Evolutionary conservation across 2,888 invertebrate genomes (phyloP), one percentile per base, ranked within the genome.

Genomic region (Caenorhabditis sp.): DNA sequence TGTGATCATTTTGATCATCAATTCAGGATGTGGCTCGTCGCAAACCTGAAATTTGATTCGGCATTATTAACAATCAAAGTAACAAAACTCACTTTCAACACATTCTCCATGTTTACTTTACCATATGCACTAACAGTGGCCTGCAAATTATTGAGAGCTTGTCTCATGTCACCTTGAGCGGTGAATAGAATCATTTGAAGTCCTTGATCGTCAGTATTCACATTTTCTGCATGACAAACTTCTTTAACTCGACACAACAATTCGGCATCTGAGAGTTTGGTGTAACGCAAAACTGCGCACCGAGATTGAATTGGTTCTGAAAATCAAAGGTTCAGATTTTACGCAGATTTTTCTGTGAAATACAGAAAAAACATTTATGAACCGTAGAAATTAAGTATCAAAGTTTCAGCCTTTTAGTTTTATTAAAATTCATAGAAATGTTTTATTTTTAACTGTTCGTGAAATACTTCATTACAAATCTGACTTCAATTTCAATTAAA

Each of bases 141-240:
- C 89, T 99, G 67, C 4, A 65, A 58, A 53, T 71, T 79, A 25
- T 77, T 67, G 36, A 69, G 43, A 1, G 89, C 90, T 87, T 99
- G 95, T 83, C 99, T 91, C 93, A 99, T 93, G 89, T 99, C 99
- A 0, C 99, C 99, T 90, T 99, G 97, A 0, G 99, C 95, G 0
- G 97, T 97, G 89, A 97, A 99, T 31, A 97, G 93, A 76, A 99
- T 93, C 0, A 97, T 97, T 89, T 95, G 95, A 60, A 97, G 90
- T 0, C 99, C 99, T 88, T 96, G 95, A 84, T 95, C 93, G 0
- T 93, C 93, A 88, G 94, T 93, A 0, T 93, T 92, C 52, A 78
- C 76, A 17, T 76, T 64, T 59, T 80, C 80, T 10, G 60, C 59
- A 31, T 78, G 65, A 54, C 84, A 82, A 27, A 95, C 92, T 85